Conservation (phyloP, 2,113 vertebrate species). For the Gopherus flavomarginatus region DNA sequence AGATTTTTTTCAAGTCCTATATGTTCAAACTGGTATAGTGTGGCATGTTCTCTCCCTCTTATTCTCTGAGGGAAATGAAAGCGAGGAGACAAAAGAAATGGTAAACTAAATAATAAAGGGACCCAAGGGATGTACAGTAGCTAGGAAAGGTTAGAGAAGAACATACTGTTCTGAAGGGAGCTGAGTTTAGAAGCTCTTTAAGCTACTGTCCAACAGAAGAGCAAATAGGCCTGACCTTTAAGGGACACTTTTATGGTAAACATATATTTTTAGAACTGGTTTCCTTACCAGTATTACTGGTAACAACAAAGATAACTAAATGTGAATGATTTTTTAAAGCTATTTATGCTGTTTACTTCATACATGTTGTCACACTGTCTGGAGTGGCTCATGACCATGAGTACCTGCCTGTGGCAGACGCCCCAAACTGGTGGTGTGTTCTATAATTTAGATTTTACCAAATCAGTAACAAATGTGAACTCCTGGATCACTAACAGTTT, state of each 20-base stretch:
- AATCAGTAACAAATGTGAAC: neutral
- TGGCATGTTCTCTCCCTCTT: slow-evolving; percentile 65
- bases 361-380: neutral
- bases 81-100: slow-evolving; percentile 58
- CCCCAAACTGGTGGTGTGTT: neutral
- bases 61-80: slow-evolving; percentile 64
- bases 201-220: slow-evolving; percentile 15
- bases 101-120: slow-evolving; percentile 61
- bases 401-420: neutral
- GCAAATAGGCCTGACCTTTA: slow-evolving; percentile 47
- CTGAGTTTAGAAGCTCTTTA: slow-evolving; percentile 56
- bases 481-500: neutral
- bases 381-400: neutral
- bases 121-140: slow-evolving; percentile 40
- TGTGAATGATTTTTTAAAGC: slow-evolving; percentile 21
- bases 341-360: slow-evolving; percentile 34
- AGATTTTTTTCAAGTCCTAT: slow-evolving; percentile 33
- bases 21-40: slow-evolving; percentile 58
- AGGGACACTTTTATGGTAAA: slow-evolving; percentile 40
- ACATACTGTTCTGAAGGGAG: slow-evolving; percentile 11
- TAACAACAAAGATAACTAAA: neutral
- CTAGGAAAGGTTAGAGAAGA: slow-evolving; percentile 43
- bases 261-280: slow-evolving; percentile 43
- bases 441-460: neutral
- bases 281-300: slow-evolving; percentile 39